Conservation (phyloP, 1,140 invertebrate species). For the Bombus terrestris region DNA sequence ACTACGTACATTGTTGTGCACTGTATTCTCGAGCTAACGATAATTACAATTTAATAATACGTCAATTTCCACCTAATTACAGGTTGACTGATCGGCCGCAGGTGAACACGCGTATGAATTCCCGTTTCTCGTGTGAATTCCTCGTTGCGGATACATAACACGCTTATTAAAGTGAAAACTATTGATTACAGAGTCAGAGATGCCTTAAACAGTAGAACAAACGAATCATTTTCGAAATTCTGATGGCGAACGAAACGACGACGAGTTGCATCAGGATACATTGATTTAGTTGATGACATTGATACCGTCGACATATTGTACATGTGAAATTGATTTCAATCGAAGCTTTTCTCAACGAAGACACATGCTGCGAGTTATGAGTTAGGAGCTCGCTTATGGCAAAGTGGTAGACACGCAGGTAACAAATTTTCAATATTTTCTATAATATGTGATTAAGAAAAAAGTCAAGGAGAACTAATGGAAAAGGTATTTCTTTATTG, state of each 20-base stretch:
- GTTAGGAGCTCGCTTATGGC: no score
- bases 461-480: no score
- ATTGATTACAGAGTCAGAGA: not conserved
- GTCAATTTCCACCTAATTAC: constrained; percentile 45
- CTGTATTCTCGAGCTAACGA: not conserved
- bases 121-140: not conserved
- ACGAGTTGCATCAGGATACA: no score
- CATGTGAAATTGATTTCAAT: no score
- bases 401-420: no score
- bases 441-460: no score
- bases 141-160: not conserved
- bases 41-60: constrained; percentile 23
- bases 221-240: not conserved
- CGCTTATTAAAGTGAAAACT: constrained; percentile 2
- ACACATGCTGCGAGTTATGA: no score
- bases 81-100: not conserved
- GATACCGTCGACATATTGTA: no score
- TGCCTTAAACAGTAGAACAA: not conserved
- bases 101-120: constrained; percentile 2
- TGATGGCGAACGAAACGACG: not conserved
- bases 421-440: no score
- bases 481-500: no score
- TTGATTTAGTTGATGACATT: no score
- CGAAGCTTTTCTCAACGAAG: no score
- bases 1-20: constrained; percentile 22